Evolutionary conservation across 2,797 vertebrate genomes (phyloP), one percentile per base, ranked within the genome.

Genomic region (Falco biarmicus): DNA sequence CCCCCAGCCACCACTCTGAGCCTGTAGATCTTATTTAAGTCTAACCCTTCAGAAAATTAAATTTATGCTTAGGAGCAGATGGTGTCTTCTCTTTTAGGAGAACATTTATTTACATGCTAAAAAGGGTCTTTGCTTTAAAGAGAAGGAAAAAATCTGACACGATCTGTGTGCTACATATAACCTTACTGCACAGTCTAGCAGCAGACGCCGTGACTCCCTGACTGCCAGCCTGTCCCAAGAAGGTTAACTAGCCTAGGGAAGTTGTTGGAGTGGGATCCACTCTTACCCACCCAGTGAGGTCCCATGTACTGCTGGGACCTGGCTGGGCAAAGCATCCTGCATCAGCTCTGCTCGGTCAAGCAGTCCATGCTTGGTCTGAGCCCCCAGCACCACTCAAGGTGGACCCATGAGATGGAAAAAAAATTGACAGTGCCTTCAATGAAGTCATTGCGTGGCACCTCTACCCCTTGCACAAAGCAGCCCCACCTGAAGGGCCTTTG

Each of bases 41-140:
- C 71, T 39, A 96, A 83, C 84, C 60, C 90, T 77, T 19, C 2
- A 15, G 88, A 90, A 93, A 95, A 90, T 74, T 75, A 89, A 89
- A 83, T 89, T 53, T 89, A 83, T 77, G 80, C 84, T 93, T 79
- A 15, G 57, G 64, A 96, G 84, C 96, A 96, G 92, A 95, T 91
- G 83, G 94, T 21, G 56, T 43, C 88, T 93, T 85, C 94, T 79
- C 50, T 82, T 95, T 94, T 75, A 90, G 93, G 61, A 92, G 74
- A 94, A 53, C 50, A 34, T 80, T 89, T 90, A 79, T 94, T 92
- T 16, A 7, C 88, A 84, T 5, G 6, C 77, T 95, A 84, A 82
- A 95, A 96, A 87, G 84, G 88, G 78, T 45, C 73, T 87, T 81
- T 66, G 69, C 86, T 95, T 88, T 70, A 66, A 82, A 70, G 83